phyloP scores from a whole-genome alignment of 2,888 invertebrate genomes.

The Netelia fuscicornis region DNA sequence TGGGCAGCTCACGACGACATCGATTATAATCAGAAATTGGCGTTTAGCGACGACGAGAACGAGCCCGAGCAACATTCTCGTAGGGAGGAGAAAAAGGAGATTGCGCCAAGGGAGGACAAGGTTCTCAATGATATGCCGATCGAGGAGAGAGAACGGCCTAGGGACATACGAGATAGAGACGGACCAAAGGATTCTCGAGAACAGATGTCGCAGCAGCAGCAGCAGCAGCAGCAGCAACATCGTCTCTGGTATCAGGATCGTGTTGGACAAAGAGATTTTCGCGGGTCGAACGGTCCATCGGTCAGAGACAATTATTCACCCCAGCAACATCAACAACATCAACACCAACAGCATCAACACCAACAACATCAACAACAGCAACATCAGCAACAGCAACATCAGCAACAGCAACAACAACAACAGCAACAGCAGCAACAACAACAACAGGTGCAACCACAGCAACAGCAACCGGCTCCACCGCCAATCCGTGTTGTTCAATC shows the following conservation, averaged over 20 bases:
- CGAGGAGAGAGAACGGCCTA: slow-evolving; percentile 78
- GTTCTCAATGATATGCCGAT: slow-evolving; percentile 66
- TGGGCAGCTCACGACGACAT: slow-evolving; percentile 98
- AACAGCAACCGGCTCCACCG: slow-evolving; percentile 63
- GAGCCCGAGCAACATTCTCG: slow-evolving; percentile 79
- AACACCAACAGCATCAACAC: slow-evolving; percentile 55
- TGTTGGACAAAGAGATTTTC: slow-evolving; percentile 73
- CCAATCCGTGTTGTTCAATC: slow-evolving; percentile 84
- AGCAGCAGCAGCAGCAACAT: slow-evolving; percentile 57
- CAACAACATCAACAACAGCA: slow-evolving; percentile 59
- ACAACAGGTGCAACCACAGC: slow-evolving; percentile 64
- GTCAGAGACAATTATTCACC: slow-evolving; percentile 74
- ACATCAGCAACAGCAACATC: slow-evolving; percentile 50
- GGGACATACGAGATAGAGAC: slow-evolving; percentile 75
- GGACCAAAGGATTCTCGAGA: slow-evolving; percentile 66
- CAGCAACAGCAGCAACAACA: slow-evolving; percentile 34
- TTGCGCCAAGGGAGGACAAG: slow-evolving; percentile 78
- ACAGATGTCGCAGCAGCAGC: slow-evolving; percentile 47
- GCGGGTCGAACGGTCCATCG: slow-evolving; percentile 80
- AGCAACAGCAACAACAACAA: slow-evolving; percentile 59
- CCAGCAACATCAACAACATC: slow-evolving; percentile 63
- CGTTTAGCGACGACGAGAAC: slow-evolving; percentile 97
- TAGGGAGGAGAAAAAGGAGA: slow-evolving; percentile 77
- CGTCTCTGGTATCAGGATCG: slow-evolving; percentile 70
- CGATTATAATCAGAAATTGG: slow-evolving; percentile 97